A percentile compares a stretch with the other conserved stretches of the same genome.
Conservation (phyloP, 2,888 invertebrate genomes). For the Venustoraphidia nigricollis region DNA sequence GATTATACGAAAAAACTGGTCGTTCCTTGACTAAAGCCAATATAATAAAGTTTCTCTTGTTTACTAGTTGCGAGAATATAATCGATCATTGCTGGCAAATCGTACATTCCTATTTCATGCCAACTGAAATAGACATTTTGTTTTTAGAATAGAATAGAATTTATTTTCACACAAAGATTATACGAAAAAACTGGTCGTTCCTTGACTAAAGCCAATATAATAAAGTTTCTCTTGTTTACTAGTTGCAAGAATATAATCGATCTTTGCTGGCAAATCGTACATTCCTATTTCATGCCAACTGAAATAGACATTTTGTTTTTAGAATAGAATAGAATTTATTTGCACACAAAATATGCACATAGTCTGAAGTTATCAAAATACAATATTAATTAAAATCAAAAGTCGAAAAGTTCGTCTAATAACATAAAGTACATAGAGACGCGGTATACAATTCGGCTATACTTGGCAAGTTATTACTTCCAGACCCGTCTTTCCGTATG, state of each 20-base stretch:
- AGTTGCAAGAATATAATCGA: slow-evolving; percentile 27
- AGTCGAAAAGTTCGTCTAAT: no score
- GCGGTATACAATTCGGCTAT: no score
- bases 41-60: slow-evolving; percentile 31
- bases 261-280: slow-evolving; percentile 36
- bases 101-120: slow-evolving; percentile 37
- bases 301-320: slow-evolving; percentile 9
- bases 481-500: no score
- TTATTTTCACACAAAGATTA: no score
- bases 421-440: no score
- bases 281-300: slow-evolving; percentile 39
- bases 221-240: slow-evolving; percentile 30
- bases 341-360: no score
- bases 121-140: slow-evolving; percentile 24
- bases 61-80: slow-evolving; percentile 26
- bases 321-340: no score
- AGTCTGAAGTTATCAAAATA: no score
- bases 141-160: no score
- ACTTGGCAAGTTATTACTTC: no score
- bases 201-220: slow-evolving; percentile 45
- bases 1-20: slow-evolving; percentile 38
- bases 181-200: slow-evolving; percentile 39
- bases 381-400: no score
- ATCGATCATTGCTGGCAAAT: slow-evolving; percentile 37
- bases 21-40: slow-evolving; percentile 46